Conservation (phyloP, 2,113 vertebrate species). For the Limanda limanda region DNA sequence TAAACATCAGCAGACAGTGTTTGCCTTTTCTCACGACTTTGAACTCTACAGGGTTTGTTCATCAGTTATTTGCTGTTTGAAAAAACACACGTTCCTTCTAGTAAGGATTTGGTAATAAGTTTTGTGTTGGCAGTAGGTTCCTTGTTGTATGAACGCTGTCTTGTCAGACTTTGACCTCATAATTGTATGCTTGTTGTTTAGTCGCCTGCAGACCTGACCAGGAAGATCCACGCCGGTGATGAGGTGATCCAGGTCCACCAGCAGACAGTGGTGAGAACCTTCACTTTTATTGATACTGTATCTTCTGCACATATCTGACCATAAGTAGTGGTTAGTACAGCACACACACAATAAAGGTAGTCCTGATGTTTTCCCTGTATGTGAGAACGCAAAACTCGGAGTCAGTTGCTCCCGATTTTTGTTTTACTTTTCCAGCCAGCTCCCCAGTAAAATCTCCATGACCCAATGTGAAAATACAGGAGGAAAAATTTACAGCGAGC, state of each 20-base stretch:
- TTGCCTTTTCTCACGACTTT: constrained; percentile 18
- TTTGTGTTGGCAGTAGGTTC: neutral
- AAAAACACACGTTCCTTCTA: neutral
- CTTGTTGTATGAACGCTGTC: neutral
- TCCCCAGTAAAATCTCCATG: too few species aligned
- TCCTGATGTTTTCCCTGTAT: neutral
- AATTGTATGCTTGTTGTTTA: constrained; percentile 61
- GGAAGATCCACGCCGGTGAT: constrained; percentile 97
- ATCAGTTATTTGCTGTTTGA: constrained; percentile 3
- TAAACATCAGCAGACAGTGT: constrained; percentile 8
- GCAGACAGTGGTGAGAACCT: constrained; percentile 93
- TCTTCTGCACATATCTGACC: neutral
- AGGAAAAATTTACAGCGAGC: too few species aligned
- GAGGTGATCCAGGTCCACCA: constrained; percentile 97
- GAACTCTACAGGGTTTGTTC: neutral
- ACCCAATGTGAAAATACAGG: too few species aligned
- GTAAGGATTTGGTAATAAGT: neutral
- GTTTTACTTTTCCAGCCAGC: too few species aligned
- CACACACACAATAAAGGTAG: neutral
- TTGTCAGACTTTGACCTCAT: neutral
- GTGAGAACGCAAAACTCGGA: too few species aligned
- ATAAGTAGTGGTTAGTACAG: neutral
- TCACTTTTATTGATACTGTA: neutral
- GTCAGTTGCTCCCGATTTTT: too few species aligned
- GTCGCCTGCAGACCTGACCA: constrained; percentile 94